These are phyloP conservation scores for Caerostris extrusa DNA, from an alignment of 1,140 invertebrate species.

Conservation along the genomic window DNA sequence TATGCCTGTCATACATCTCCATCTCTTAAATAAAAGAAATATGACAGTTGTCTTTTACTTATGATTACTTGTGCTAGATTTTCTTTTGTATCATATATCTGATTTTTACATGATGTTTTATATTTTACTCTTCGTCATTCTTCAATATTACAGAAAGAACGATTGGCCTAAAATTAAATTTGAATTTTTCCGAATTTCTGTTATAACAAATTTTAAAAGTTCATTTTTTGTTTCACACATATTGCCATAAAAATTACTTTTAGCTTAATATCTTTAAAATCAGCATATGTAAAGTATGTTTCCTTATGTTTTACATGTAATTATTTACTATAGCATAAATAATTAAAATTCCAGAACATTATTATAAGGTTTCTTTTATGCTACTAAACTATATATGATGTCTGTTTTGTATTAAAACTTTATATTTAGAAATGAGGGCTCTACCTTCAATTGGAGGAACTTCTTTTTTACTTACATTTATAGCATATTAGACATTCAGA, in stretches of 20 bases:
- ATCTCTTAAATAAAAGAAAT: conserved; percentile 50
- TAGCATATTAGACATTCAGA: neutral
- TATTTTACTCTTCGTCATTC: conserved; percentile 38
- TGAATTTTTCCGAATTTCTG: neutral
- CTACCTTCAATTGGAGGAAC: neutral
- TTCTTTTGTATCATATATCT: conserved; percentile 31
- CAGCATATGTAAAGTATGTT: neutral
- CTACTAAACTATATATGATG: neutral
- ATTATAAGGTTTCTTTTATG: neutral
- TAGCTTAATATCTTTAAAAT: neutral
- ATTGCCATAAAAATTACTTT: neutral
- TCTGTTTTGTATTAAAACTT: conserved; percentile 6
- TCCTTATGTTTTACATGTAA: neutral
- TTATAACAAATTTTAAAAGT: neutral
- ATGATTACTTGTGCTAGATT: conserved; percentile 51
- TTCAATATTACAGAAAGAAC: neutral
- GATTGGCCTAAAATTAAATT: conserved; percentile 10
- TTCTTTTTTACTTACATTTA: conserved; percentile 13
- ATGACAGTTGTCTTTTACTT: conserved; percentile 21
- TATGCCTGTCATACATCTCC: conserved; percentile 48
- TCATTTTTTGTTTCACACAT: neutral
- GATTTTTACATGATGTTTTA: conserved; percentile 41
- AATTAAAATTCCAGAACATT: neutral
- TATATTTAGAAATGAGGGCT: conserved; percentile 19
- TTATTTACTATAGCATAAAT: neutral